Evolutionary conservation across 2,888 invertebrate species (phyloP).

Genomic region (Euplagia quadripunctaria): DNA sequence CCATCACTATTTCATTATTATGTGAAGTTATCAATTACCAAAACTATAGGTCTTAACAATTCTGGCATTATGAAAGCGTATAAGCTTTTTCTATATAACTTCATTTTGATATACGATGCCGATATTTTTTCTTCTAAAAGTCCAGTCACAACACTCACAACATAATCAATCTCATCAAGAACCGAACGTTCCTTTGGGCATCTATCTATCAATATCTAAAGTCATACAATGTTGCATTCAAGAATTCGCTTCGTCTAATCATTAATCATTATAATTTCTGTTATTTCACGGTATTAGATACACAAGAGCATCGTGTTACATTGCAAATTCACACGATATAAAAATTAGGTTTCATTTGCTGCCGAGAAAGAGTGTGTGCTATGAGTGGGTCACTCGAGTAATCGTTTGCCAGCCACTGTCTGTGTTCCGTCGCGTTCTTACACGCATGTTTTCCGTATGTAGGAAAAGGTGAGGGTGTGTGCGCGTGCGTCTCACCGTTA

Average conservation of each 20-base stretch:
- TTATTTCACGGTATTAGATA: constrained; percentile 74
- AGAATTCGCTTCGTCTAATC: constrained; percentile 51
- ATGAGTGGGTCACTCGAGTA: constrained; percentile 88
- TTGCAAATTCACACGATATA: constrained; percentile 82
- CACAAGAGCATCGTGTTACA: constrained; percentile 67
- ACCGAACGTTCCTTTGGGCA: constrained; percentile 18
- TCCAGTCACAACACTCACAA: constrained; percentile 12
- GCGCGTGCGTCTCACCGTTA: constrained; percentile 85
- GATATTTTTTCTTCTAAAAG: neutral
- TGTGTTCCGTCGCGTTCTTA: constrained; percentile 64
- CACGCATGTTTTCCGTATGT: constrained; percentile 21
- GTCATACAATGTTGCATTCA: constrained; percentile 46
- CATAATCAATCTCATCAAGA: constrained; percentile 22
- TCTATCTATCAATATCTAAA: constrained; percentile 37
- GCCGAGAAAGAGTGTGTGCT: constrained; percentile 87
- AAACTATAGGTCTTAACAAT: neutral
- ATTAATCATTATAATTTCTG: constrained; percentile 69
- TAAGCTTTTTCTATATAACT: neutral
- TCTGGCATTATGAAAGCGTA: neutral
- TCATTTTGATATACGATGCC: constrained; percentile 5
- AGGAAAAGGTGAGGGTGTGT: constrained; percentile 56
- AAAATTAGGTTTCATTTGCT: constrained; percentile 86
- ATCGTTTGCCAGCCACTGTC: constrained; percentile 80
- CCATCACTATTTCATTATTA: neutral
- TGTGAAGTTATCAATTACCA: no score